Evolutionary conservation across 2,888 invertebrate species (phyloP), one percentile per base, ranked within the genome.

Genomic region (Choristoneura rosaceana): DNA sequence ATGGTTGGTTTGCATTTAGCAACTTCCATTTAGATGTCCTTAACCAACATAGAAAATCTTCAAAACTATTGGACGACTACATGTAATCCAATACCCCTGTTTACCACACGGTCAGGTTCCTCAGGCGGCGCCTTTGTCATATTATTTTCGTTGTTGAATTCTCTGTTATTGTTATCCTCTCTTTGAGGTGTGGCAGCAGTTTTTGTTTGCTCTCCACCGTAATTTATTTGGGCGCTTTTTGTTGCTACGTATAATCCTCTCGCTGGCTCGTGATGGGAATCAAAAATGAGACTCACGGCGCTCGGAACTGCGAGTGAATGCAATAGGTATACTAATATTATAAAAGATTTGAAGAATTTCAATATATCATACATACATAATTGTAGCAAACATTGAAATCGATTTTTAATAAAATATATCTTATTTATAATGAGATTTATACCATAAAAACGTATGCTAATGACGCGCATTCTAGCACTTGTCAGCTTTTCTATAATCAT

Each of bases 121-220:
- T 78, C 74, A 71, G 76, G 76, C 83, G 81, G 82, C 76, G 73
- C 78, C 81, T 81, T 82, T 83, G 82, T 79, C 82, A 82, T 86
- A 84, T 84, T 87, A 85, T 90, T 88, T 87, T 84, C 83, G 84
- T 85, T 84, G 86, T 84, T 76, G 77, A 83, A 83, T 82, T 84
- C 88, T 81, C 79, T 86, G 86, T 89, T 89, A 90, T 91, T 92
- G 89, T 91, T 91, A 89, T 90, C 90, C 87, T 87, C 83, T 88
- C 87, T 87, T 84, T 83, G 86, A 89, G 89, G 87, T 88, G 88
- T 88, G 87, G 86, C 86, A 83, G 82, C 78, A 78, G 78, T 81
- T 86, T 87, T 87, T 86, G 87, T 87, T 86, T 84, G 86, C 81
- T 82, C 82, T 81, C 79, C 82, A 77, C 77, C 80, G 83, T 87